Base-by-base conservation (phyloP, 2,888 invertebrate genomes). In the Ophion slaviceki region DNA sequence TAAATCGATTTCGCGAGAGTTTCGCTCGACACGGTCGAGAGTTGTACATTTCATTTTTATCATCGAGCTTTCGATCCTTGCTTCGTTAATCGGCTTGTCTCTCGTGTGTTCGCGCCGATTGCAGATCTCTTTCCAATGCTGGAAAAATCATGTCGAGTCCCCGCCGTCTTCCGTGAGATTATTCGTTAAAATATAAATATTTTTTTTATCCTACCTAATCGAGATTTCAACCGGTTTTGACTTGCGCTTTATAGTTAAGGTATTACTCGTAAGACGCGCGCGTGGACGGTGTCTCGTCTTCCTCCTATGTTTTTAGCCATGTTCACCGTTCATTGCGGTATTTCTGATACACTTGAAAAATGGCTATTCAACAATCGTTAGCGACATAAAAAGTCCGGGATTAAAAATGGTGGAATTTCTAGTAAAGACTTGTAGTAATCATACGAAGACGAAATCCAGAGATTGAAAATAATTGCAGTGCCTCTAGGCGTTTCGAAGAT, bases 21-120 rank as follows among this genome's bases (percentile, higher is more conserved):
- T 59, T 47, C 59, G 45, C 66, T 71, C 66, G 84, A 82, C 45
- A 78, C 67, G 81, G 75, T 84, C 82, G 57, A 76, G 68, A 77
- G 85, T 80, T 87, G 88, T 87, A 87, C 84, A 87, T 88, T 88
- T 84, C 84, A 80, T 14, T 79, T 47, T 79, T 14, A 68, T 67
- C 28, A 67, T 62, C 66, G 75, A 83, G 36, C 71, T 77, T 71
- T 47, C 80, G 32, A 77, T 77, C 62, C 77, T 24, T 59, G 76
- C n/a, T 81, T 80, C 64, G 67, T 67, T 64, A 75, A 75, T 64
- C 70, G 57, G 61, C 40, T 64, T 20, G n/a, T 79, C 32, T 79
- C 32, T 32, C 82, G 70, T 71, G 79, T 20, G 28, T 71, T 71
- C n/a, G 36, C 45, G 70, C 78, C 57, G 24, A 62, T 75, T 74